Base-by-base conservation (phyloP, 2,113 vertebrate genomes). In the Rostratula benghalensis region DNA sequence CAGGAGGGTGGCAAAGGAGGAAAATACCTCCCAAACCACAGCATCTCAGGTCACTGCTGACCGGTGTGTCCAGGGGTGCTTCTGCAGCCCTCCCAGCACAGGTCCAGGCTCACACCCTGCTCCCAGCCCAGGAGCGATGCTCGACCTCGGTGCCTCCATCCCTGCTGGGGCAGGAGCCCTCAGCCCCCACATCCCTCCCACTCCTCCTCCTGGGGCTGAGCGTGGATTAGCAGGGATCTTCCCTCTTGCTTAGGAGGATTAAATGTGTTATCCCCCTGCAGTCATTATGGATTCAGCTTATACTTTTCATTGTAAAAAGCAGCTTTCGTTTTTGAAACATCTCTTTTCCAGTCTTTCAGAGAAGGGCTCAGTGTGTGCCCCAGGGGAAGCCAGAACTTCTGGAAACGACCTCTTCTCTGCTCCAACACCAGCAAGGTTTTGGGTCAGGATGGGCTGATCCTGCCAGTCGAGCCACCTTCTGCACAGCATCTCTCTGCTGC, bases 221-320 rank as follows among this genome's bases (percentile, higher is more conserved):
- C 9, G 0, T 24, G 82, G 96, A 94, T 97, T 95, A 95, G 77
- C 51, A 24, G 63, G 43, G 87, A 93, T 96, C 93, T 88, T 94
- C 76, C 82, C 75, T 84, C 87, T 93, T 83, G 79, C 93, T 88
- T 50, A 31, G 60, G 30, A 96, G 95, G 94, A 97, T 96, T 97
- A 95, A 85, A 30, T 10, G 0, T 90, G 89, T 95, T 93, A 95
- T 95, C 87, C 71, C 83, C 69, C 81, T 80, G 67, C 78, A 83
- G 84, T 83, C 87, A 80, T 84, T 78, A 71, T 20, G 78, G 89
- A 73, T 64, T 88, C 83, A 43, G 83, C 54, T 94, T 89, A 78
- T n/a, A 51, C 70, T 79, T 85, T 37, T 76, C 81, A 48, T 73
- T 41, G 60, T 75, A 80, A 79, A 89, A 95, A 87, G 78, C 74